Evolutionary conservation across 1,140 invertebrate species (phyloP).

Genomic region (Neuroterus valhalla): DNA sequence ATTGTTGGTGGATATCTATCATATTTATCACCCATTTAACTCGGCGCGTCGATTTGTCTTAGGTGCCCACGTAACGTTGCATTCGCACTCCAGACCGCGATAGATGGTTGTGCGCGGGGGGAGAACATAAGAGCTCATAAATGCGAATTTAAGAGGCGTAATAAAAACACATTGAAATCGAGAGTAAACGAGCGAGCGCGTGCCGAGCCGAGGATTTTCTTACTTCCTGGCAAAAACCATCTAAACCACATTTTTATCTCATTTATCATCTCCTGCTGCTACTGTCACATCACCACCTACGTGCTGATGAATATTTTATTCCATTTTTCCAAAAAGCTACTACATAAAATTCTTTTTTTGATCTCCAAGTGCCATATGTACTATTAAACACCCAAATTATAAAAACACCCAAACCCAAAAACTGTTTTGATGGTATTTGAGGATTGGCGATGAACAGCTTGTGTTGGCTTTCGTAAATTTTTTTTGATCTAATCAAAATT

Average conservation of each 20-base stretch:
- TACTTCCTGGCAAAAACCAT: conserved; percentile 48
- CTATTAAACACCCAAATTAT: too few relatives aligned
- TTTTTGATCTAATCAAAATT: too few relatives aligned
- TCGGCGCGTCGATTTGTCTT: conserved; percentile 65
- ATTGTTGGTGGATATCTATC: conserved; percentile 60
- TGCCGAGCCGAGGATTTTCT: conserved; percentile 57
- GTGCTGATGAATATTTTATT: too few relatives aligned
- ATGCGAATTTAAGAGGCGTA: conserved; percentile 77
- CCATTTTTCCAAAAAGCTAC: too few relatives aligned
- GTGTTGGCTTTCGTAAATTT: too few relatives aligned
- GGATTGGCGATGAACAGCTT: too few relatives aligned
- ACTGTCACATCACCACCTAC: neutral
- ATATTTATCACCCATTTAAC: conserved; percentile 62
- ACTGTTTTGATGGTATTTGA: too few relatives aligned
- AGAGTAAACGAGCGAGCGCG: conserved; percentile 72
- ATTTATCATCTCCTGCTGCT: too few relatives aligned
- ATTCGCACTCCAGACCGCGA: conserved; percentile 57
- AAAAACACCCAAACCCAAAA: too few relatives aligned
- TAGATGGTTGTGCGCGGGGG: conserved; percentile 54
- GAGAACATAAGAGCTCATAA: conserved; percentile 75
- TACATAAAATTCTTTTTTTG: too few relatives aligned
- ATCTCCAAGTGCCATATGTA: too few relatives aligned
- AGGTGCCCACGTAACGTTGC: conserved; percentile 57
- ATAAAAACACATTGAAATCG: conserved; percentile 77
- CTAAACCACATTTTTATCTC: neutral